Evolutionary conservation across 2,113 vertebrate species (phyloP).

Genomic region (Herpetotheres cachinnans): DNA sequence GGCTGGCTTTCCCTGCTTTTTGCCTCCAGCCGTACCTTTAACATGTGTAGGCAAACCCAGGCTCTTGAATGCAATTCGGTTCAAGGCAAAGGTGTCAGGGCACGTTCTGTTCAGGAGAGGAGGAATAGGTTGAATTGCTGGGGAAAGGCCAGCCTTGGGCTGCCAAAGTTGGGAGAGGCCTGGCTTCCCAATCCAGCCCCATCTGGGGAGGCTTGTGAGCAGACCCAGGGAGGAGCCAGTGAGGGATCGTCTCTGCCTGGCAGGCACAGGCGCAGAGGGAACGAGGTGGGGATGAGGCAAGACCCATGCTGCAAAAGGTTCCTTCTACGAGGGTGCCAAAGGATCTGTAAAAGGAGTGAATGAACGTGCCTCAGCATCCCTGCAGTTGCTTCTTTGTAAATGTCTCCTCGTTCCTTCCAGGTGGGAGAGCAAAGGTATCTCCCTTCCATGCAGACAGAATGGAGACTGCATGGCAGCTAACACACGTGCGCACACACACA

Average conservation of each 20-base stretch:
- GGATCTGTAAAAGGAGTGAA: neutral
- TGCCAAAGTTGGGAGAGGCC: slow-evolving; percentile 32
- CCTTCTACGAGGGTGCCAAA: neutral
- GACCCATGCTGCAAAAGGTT: neutral
- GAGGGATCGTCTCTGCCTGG: neutral
- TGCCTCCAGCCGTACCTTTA: slow-evolving; percentile 6
- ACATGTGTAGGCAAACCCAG: slow-evolving; percentile 65
- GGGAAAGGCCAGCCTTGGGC: slow-evolving; percentile 30
- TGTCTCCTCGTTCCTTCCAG: neutral
- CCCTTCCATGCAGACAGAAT: neutral
- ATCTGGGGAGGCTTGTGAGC: neutral
- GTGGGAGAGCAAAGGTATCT: neutral
- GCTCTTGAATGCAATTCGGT: neutral
- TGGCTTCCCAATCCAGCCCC: neutral
- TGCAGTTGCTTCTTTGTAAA: neutral
- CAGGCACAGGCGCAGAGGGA: neutral
- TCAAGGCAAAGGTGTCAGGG: slow-evolving; percentile 41
- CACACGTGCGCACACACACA: neutral
- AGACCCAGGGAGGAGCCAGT: neutral
- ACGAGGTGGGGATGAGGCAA: neutral
- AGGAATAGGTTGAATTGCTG: slow-evolving; percentile 16
- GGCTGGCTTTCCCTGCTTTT: neutral
- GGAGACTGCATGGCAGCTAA: neutral
- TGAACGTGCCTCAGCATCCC: neutral
- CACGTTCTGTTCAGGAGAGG: neutral